Conservation (phyloP, 2,113 vertebrate species). For the Pseudopodoces humilis region DNA sequence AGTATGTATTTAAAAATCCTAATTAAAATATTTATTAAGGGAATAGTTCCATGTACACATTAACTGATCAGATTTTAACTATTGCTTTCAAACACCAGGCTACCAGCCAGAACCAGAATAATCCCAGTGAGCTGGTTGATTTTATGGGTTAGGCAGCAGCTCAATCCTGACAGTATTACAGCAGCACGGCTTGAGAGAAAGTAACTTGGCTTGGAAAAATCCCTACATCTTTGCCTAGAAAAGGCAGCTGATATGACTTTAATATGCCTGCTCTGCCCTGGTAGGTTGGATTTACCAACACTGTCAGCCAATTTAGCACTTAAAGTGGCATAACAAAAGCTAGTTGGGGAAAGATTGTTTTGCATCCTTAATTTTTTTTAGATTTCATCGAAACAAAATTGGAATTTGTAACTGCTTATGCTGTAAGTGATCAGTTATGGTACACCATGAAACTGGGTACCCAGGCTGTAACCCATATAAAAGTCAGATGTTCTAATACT, state of each 20-base stretch:
- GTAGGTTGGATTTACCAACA: not conserved
- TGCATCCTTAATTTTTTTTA: not conserved
- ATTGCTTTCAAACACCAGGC: not conserved
- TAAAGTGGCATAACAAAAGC: not conserved
- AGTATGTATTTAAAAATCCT: not conserved
- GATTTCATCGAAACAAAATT: not conserved
- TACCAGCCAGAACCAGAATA: not conserved
- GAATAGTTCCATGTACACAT: not conserved
- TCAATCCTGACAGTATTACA: not conserved
- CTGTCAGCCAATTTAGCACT: not conserved
- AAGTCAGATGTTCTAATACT: not conserved
- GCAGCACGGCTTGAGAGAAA: not conserved
- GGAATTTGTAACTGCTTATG: not conserved
- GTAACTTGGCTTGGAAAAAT: not conserved
- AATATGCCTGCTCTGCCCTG: not conserved
- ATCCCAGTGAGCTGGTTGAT: not conserved
- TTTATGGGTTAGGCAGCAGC: not conserved
- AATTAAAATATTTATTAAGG: not conserved
- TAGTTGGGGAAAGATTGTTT: not conserved
- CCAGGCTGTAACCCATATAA: not conserved
- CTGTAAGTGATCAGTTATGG: not conserved
- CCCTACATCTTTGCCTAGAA: not conserved
- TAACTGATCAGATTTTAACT: not conserved
- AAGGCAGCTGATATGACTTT: not conserved
- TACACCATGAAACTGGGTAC: not conserved